A percentile compares a stretch with the other conserved stretches of the same genome.
These are phyloP conservation scores for Lepas anatifera DNA, from an alignment of 2,888 invertebrate species.

Conservation along the genomic window DNA sequence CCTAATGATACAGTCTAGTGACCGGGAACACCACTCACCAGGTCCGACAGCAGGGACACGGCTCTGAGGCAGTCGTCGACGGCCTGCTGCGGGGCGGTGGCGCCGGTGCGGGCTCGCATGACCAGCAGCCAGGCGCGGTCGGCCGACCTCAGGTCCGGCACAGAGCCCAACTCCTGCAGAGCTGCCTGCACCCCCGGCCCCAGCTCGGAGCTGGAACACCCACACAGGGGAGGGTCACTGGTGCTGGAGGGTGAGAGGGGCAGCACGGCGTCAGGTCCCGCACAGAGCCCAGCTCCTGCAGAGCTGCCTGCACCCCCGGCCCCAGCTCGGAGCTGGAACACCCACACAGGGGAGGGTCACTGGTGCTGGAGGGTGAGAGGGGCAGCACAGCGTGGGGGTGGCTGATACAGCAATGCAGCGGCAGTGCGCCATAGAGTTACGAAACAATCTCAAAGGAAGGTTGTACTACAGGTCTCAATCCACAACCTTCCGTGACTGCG, in stretches of 20 bases:
- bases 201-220: not conserved
- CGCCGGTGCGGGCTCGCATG: not conserved
- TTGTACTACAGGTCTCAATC: too few species aligned
- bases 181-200: not conserved
- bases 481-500: too few species aligned
- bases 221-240: too few species aligned
- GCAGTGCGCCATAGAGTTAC: not conserved
- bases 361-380: too few species aligned
- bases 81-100: not conserved
- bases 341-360: too few species aligned
- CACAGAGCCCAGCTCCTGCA: not conserved
- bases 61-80: not conserved
- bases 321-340: not conserved
- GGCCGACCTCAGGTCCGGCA: not conserved
- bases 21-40: too few species aligned
- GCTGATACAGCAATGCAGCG: not conserved
- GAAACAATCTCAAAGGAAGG: not conserved
- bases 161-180: not conserved
- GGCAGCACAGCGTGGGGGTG: not conserved
- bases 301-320: not conserved
- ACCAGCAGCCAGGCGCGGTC: conserved; percentile 2
- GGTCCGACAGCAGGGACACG: not conserved
- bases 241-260: too few species aligned
- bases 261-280: not conserved
- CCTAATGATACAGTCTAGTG: too few species aligned